Percentiles rank a stretch among this genome's conserved stretches.
Conservation (phyloP, 2,888 invertebrate genomes). For the Anarsia innoxiella region DNA sequence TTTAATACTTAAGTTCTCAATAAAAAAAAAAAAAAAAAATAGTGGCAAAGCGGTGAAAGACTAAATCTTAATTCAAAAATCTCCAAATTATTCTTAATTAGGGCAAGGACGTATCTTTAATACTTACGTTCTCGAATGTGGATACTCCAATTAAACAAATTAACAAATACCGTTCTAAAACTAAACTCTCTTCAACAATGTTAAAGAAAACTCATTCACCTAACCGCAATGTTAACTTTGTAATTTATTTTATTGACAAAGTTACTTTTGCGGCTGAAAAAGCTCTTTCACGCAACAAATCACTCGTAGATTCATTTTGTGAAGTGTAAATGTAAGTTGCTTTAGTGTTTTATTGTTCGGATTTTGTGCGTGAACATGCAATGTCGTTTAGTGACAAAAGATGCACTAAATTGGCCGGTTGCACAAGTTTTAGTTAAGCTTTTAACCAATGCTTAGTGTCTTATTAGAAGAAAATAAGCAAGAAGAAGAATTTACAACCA, state of each 20-base stretch:
- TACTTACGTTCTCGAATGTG: no score
- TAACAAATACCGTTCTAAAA: not conserved
- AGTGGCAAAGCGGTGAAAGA: no score
- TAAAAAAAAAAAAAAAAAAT: no score
- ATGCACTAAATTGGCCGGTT: slow-evolving; percentile 7
- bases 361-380: slow-evolving; percentile 9
- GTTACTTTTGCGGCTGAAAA: slow-evolving; percentile 10
- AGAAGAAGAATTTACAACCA: no score
- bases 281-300: not conserved
- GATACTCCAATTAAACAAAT: not conserved
- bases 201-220: not conserved
- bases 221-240: slow-evolving; percentile 1
- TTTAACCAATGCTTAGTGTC: no score
- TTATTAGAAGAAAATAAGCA: no score
- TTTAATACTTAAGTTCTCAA: no score
- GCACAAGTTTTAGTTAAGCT: not conserved
- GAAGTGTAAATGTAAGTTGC: slow-evolving; percentile 4
- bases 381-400: slow-evolving; percentile 15
- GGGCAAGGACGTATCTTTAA: no score
- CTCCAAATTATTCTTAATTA: no score
- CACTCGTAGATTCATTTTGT: not conserved
- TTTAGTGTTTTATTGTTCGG: slow-evolving; percentile 1
- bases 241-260: slow-evolving; percentile 5
- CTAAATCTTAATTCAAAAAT: no score
- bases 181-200: not conserved